phyloP scores from a whole-genome alignment of 1,140 invertebrate species.

The Aplysia californica region DNA sequence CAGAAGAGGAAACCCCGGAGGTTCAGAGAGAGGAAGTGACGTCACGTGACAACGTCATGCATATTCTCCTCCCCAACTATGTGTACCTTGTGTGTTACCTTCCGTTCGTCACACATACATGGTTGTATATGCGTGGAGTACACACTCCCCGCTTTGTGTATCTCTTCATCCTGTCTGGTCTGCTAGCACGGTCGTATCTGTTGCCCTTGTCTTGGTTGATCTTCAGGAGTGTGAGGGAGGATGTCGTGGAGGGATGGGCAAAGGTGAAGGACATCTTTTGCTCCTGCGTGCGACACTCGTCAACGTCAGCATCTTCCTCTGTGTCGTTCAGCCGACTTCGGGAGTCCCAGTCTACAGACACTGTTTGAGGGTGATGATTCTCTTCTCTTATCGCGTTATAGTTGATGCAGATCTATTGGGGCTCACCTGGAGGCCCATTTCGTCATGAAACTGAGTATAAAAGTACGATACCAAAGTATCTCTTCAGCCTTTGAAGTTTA shows the following conservation, averaged over 20 bases:
- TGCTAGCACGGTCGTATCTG: not conserved
- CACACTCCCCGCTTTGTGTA: not conserved
- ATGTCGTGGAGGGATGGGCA: not conserved
- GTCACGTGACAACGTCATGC: not conserved
- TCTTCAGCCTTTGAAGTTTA: no score
- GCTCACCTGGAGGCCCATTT: no score
- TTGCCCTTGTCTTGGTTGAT: not conserved
- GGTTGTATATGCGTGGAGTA: not conserved
- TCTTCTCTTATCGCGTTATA: no score
- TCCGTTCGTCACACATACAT: not conserved
- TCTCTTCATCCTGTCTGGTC: not conserved
- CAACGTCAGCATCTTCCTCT: not conserved
- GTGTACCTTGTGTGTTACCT: not conserved
- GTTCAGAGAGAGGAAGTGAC: no score
- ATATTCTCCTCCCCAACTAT: not conserved
- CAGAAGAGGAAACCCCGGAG: not conserved
- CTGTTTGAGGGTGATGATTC: no score
- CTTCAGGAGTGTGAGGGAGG: not conserved
- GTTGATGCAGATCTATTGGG: no score
- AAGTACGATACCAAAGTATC: no score
- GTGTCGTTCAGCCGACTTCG: constrained; percentile 1
- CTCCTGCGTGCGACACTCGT: not conserved
- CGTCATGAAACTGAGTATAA: no score
- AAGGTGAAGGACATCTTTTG: not conserved
- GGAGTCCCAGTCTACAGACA: not conserved